phyloP scores from a whole-genome alignment of 2,888 invertebrate genomes.

The Melitaea athalia region DNA sequence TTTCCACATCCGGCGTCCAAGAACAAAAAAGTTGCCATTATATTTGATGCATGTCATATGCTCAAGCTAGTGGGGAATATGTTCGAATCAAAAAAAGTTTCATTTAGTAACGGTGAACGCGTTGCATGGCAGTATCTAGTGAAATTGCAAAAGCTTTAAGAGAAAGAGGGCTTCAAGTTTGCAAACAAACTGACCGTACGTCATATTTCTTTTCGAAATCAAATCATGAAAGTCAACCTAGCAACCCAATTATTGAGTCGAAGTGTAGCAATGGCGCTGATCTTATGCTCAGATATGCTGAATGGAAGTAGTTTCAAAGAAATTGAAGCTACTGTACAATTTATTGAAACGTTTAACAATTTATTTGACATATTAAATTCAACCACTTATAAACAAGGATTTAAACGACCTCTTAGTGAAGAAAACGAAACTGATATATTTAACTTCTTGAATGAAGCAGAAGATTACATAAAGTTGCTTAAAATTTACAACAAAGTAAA shows the following conservation, averaged over 20 bases:
- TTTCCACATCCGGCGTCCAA: slow-evolving; percentile 14
- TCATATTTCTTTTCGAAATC: slow-evolving; percentile 15
- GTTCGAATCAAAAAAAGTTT: slow-evolving; percentile 16
- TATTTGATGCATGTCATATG: slow-evolving; percentile 22
- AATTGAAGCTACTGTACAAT: slow-evolving; percentile 14
- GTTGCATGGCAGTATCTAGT: slow-evolving; percentile 14
- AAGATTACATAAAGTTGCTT: slow-evolving; percentile 14
- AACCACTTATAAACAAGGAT: slow-evolving; percentile 13
- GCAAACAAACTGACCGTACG: slow-evolving; percentile 13
- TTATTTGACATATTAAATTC: slow-evolving; percentile 9
- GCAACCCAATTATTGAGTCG: slow-evolving; percentile 6
- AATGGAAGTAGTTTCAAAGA: slow-evolving; percentile 13
- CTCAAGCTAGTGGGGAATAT: slow-evolving; percentile 17
- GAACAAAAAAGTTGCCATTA: slow-evolving; percentile 12
- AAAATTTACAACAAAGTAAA: slow-evolving; percentile 12
- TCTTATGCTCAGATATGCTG: slow-evolving; percentile 14
- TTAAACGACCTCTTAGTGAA: slow-evolving; percentile 12
- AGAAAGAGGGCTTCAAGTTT: slow-evolving; percentile 18
- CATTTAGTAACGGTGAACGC: slow-evolving; percentile 18
- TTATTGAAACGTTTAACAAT: slow-evolving; percentile 13
- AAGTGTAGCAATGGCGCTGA: slow-evolving; percentile 11
- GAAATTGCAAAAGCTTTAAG: slow-evolving; percentile 14
- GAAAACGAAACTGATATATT: slow-evolving; percentile 12
- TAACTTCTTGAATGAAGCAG: slow-evolving; percentile 9
- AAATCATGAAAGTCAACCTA: not conserved